These are phyloP conservation scores for Drosophila prolongata DNA, from an alignment of 2,888 invertebrate species.

Conservation along the genomic window DNA sequence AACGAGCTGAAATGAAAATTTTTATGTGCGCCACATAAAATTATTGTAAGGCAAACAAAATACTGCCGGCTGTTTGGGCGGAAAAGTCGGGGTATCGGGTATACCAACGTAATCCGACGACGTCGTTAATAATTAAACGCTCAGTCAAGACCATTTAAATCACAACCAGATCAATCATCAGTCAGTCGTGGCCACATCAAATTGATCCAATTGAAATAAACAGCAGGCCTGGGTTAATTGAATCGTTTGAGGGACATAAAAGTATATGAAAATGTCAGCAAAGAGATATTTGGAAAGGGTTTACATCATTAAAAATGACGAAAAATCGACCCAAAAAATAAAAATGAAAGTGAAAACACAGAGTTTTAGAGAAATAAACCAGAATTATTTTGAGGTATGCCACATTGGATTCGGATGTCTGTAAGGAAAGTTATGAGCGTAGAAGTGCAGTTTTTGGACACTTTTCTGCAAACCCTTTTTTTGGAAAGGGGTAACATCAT, in stretches of 20 bases:
- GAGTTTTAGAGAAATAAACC: no score
- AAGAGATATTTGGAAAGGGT: no score
- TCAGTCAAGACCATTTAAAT: conserved; percentile 59
- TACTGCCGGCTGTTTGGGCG: neutral
- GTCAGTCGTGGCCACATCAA: conserved; percentile 12
- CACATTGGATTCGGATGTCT: no score
- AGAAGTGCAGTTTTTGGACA: no score
- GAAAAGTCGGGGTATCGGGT: neutral
- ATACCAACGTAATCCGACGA: conserved; percentile 15
- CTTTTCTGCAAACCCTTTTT: no score
- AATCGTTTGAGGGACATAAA: conserved; percentile 3
- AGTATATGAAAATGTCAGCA: neutral
- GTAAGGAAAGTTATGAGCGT: no score
- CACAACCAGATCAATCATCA: conserved; percentile 64
- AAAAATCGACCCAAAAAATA: no score
- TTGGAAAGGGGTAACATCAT: no score
- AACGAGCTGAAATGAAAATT: conserved; percentile 66
- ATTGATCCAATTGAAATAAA: conserved; percentile 10
- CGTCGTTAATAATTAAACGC: conserved; percentile 58
- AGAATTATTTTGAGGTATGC: no score
- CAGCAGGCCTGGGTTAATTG: neutral
- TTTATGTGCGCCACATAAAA: conserved; percentile 63
- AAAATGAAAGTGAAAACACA: no score
- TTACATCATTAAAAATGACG: no score
- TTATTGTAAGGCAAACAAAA: conserved; percentile 47